phyloP scores from a whole-genome alignment of 2,888 invertebrate genomes.

The Drosophila merina region DNA sequence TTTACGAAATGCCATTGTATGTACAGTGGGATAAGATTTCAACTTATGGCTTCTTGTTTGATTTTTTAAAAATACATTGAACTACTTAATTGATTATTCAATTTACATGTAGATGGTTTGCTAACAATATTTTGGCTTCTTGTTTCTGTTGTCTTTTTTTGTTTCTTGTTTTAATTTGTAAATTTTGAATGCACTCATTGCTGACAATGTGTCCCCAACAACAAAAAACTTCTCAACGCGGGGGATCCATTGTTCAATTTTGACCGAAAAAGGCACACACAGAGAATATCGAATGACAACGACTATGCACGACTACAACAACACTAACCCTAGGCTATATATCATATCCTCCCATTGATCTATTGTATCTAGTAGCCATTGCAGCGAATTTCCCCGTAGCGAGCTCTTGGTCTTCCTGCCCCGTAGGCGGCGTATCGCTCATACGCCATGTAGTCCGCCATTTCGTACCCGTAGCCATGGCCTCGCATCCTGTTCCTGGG shows the following conservation, averaged over 20 bases:
- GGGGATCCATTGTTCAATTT: constrained; percentile 65
- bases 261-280: constrained; percentile 81
- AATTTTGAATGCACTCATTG: constrained; percentile 72
- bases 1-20: constrained; percentile 70
- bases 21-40: constrained; percentile 70
- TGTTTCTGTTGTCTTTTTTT: constrained; percentile 28
- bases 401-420: constrained; percentile 55
- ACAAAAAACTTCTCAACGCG: constrained; percentile 46
- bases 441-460: constrained; percentile 67
- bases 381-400: constrained; percentile 75
- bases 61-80: constrained; percentile 65
- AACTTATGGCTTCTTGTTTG: constrained; percentile 25
- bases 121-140: constrained; percentile 66
- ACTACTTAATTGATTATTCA: constrained; percentile 60
- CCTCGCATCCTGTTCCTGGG: constrained; percentile 51
- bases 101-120: constrained; percentile 38
- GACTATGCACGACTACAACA: constrained; percentile 59
- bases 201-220: constrained; percentile 50
- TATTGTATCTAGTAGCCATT: constrained; percentile 66
- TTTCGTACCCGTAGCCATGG: constrained; percentile 44
- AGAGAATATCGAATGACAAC: constrained; percentile 75
- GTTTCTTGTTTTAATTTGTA: constrained; percentile 22
- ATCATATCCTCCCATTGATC: constrained; percentile 4
- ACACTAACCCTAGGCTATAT: constrained; percentile 32
- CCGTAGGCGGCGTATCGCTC: constrained; percentile 62